Base-by-base conservation (phyloP, 2,888 invertebrate genomes). In the Coremacera marginata region DNA sequence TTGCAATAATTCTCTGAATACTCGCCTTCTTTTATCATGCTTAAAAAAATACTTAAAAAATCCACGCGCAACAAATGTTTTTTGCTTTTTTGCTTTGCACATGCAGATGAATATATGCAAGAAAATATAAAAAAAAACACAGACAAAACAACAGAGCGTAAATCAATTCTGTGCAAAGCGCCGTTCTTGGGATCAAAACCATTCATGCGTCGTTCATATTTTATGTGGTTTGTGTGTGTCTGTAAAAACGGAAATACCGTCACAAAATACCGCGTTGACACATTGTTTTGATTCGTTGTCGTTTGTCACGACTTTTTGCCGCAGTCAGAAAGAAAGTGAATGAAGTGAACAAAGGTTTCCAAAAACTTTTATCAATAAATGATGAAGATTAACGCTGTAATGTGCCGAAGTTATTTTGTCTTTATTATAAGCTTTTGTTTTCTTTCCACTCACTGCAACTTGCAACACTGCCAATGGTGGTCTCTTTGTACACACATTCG, bases 211-310 rank as follows among this genome's bases (percentile, higher is more conserved):
- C 37, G n/a, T 37, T 37, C 37, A 31, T 65, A 9, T 34, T 34
- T n/a, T 65, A n/a, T 37, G 34, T 3, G n/a, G 7, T 3, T 27
- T 22, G 37, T 14, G 8, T 65, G n/a, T 65, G n/a, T 25, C 7
- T 37, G 70, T 55, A 27, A 52, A 57, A 52, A 31, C 52, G 70
- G 70, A 70, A 70, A 52, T 57, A 55, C 52, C 52, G 70, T 22
- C 57, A 55, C n/a, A 70, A n/a, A 57, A 25, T 70, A 9, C 52
- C 52, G 37, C 31, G 70, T 70, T 55, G 70, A 70, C 70, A 70
- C 34, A 70, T 34, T 34, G 70, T 19, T 67, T 19, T 57, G 70
- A 34, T 70, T 65, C 37, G 37, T 19, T n/a, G 34, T 65, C 65
- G 37, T 37, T 55, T 8, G 22, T 22, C 60, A 27, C 5, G 60